A percentile compares a stretch with the other conserved stretches of the same genome.
Conservation (phyloP, 2,113 vertebrate genomes). For the Scytalopus superciliaris region DNA sequence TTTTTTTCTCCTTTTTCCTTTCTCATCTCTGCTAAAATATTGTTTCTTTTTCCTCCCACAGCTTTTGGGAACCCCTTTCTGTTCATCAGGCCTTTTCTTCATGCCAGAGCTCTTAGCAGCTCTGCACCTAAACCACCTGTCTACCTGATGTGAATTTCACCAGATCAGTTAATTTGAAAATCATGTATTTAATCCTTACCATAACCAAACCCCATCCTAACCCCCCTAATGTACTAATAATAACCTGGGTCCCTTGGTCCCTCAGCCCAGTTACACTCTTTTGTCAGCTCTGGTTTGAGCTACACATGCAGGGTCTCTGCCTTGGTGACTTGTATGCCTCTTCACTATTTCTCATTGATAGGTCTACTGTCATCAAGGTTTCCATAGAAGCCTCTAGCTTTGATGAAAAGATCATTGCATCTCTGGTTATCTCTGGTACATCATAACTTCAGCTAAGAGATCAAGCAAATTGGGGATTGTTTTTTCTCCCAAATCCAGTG, state of each 20-base stretch:
- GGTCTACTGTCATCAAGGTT: background rate
- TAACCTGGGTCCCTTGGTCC: background rate
- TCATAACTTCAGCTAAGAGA: background rate
- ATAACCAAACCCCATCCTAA: background rate
- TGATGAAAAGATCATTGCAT: background rate
- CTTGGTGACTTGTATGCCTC: background rate
- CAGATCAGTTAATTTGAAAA: background rate
- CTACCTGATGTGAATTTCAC: background rate
- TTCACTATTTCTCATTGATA: background rate
- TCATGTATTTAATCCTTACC: background rate
- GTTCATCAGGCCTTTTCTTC: background rate
- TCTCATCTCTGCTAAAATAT: background rate
- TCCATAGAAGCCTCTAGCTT: background rate
- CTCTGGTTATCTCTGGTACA: background rate
- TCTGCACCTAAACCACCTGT: background rate
- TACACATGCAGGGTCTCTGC: rapidly evolving
- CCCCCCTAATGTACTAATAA: background rate
- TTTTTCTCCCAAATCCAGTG: background rate
- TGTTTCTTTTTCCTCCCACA: background rate
- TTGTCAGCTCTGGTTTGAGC: background rate
- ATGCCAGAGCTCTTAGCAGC: background rate
- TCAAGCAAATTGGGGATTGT: rapidly evolving
- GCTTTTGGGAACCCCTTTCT: background rate
- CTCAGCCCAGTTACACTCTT: background rate
- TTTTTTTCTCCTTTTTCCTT: background rate